Conservation (phyloP, 2,113 vertebrate genomes). For the Saimiri boliviensis region DNA sequence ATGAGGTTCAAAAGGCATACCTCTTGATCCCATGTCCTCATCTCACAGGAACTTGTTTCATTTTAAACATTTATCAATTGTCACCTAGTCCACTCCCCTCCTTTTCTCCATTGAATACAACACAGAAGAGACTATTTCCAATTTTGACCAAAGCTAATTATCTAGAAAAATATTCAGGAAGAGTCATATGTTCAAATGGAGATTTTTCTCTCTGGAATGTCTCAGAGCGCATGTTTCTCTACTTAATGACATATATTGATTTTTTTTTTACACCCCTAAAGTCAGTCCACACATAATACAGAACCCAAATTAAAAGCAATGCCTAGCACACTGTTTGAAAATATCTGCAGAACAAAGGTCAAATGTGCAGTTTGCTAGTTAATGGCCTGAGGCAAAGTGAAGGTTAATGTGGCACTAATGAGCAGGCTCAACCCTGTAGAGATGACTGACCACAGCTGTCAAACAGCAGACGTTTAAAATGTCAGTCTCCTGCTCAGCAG, state of each 20-base stretch:
- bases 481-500: slow-evolving; percentile 73
- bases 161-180: slow-evolving; percentile 26
- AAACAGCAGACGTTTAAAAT: slow-evolving; percentile 78
- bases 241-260: slow-evolving; percentile 72
- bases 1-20: background rate
- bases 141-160: slow-evolving; percentile 51
- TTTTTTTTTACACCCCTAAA: slow-evolving; percentile 51
- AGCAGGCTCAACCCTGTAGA: slow-evolving; percentile 67
- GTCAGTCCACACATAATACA: slow-evolving; percentile 57
- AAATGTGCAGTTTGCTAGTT: slow-evolving; percentile 76
- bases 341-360: slow-evolving; percentile 78
- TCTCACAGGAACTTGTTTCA: background rate
- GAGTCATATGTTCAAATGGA: slow-evolving; percentile 27
- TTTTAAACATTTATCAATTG: slow-evolving; percentile 29
- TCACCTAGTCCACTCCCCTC: background rate
- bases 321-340: slow-evolving; percentile 68
- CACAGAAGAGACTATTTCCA: slow-evolving; percentile 46
- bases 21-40: background rate
- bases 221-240: slow-evolving; percentile 50
- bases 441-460: slow-evolving; percentile 75
- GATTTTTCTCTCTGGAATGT: slow-evolving; percentile 43
- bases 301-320: slow-evolving; percentile 74
- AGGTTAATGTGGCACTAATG: slow-evolving; percentile 80
- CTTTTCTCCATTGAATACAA: background rate
- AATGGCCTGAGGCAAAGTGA: slow-evolving; percentile 78